Percentiles rank a stretch among this genome's conserved stretches.
These are phyloP conservation scores for Chymomyza costata DNA, from an alignment of 1,140 invertebrate genomes.

Conservation along the genomic window DNA sequence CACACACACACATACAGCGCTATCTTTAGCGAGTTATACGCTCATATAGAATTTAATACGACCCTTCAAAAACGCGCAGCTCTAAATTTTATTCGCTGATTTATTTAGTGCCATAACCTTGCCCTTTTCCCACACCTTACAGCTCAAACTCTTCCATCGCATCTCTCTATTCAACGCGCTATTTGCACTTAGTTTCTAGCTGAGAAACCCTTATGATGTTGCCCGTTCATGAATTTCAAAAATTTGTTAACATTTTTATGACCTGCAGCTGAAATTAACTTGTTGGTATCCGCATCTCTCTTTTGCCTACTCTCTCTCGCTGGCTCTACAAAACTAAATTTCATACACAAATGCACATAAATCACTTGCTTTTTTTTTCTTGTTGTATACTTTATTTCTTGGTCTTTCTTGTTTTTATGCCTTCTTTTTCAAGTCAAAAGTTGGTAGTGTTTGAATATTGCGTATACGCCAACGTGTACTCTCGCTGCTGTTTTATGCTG, in stretches of 20 bases:
- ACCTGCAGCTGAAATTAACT: constrained; percentile 35
- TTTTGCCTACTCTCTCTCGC: too few relatives aligned
- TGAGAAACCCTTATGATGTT: too few relatives aligned
- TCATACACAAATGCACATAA: constrained; percentile 35
- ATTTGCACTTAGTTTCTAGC: too few relatives aligned
- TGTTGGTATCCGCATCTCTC: constrained; percentile 14
- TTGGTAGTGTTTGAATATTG: constrained; percentile 19
- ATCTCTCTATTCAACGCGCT: too few relatives aligned
- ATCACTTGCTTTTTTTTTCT: constrained; percentile 22
- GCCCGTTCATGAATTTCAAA: constrained; percentile 18
- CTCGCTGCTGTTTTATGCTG: constrained; percentile 42
- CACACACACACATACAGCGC: not conserved
- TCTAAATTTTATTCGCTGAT: constrained; percentile 32
- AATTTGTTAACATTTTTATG: constrained; percentile 45
- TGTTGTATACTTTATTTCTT: not conserved
- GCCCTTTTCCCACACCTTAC: constrained; percentile 1
- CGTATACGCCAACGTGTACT: constrained; percentile 39
- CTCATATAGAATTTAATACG: constrained; percentile 1
- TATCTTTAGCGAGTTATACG: too few relatives aligned
- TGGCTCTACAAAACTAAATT: constrained; percentile 24
- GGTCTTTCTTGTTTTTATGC: too few relatives aligned
- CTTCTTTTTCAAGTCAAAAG: not conserved
- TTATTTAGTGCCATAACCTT: constrained; percentile 41
- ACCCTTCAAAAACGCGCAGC: not conserved
- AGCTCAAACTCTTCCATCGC: too few relatives aligned